These are phyloP conservation scores for Dryomyza anilis DNA, from an alignment of 2,888 invertebrate genomes.

Conservation along the genomic window DNA sequence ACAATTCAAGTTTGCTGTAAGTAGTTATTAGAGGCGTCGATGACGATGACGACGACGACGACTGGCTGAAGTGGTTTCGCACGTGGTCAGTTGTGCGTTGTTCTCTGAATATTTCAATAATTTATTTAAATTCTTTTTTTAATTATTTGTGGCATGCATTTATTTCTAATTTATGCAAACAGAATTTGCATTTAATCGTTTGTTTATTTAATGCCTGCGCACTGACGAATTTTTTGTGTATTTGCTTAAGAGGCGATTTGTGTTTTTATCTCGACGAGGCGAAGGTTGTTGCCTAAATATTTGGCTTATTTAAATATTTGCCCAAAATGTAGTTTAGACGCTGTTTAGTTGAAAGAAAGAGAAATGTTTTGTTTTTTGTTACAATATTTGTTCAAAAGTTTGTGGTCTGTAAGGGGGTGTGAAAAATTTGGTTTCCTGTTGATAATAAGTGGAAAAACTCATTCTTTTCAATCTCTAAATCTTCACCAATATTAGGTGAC, in stretches of 20 bases:
- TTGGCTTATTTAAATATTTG: too few relatives aligned
- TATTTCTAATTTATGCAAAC: neutral
- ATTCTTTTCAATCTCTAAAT: too few relatives aligned
- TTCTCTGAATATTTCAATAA: neutral
- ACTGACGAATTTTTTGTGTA: neutral
- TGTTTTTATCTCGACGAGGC: neutral
- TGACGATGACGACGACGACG: too few relatives aligned
- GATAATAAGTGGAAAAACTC: too few relatives aligned
- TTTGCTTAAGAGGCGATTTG: neutral
- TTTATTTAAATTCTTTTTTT: neutral
- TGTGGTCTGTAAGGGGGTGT: too few relatives aligned
- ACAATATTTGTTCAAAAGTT: too few relatives aligned
- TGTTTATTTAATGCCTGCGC: neutral
- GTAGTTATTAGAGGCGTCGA: slow-evolving; percentile 56
- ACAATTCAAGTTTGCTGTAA: slow-evolving; percentile 95
- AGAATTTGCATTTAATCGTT: neutral
- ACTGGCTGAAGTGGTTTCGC: too few relatives aligned
- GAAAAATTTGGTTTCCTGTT: too few relatives aligned
- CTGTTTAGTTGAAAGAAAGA: neutral
- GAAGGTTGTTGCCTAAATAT: neutral
- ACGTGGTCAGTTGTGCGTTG: too few relatives aligned
- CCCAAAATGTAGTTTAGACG: too few relatives aligned
- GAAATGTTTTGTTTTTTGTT: neutral
- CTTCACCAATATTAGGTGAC: too few relatives aligned
- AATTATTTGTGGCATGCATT: neutral